phyloP scores from a whole-genome alignment of 2,797 vertebrate genomes.

The Bucorvus abyssinicus region DNA sequence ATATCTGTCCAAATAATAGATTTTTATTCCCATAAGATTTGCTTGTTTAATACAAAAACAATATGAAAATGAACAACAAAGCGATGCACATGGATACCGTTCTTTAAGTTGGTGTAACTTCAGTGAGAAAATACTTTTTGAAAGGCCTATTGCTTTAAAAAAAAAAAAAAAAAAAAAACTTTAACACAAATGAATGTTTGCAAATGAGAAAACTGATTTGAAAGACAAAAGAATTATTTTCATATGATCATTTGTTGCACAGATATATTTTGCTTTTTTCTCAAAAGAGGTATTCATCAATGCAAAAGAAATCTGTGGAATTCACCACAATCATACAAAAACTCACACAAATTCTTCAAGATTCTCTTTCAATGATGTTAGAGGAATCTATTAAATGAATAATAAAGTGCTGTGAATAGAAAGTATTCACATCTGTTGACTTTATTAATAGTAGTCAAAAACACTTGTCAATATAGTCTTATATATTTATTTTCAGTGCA shows the following conservation, averaged over 20 bases:
- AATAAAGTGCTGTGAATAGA: not conserved
- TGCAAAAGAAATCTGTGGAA: not conserved
- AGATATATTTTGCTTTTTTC: not conserved
- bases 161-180: not conserved
- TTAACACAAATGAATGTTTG: not conserved
- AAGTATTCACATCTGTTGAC: not conserved
- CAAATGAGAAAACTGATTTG: not conserved
- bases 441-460: not conserved
- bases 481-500: not conserved
- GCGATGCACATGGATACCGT: not conserved
- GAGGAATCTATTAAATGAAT: not conserved
- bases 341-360: accelerated
- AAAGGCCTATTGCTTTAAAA: not conserved
- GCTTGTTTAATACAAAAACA: not conserved
- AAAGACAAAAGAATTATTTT: not conserved
- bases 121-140: not conserved
- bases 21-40: not conserved
- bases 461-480: not conserved
- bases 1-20: not conserved
- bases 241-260: not conserved
- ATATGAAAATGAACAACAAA: not conserved
- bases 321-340: not conserved
- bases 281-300: not conserved
- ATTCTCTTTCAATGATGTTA: not conserved
- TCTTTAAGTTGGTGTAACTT: not conserved